Conservation (phyloP, 2,113 vertebrate species). For the Seriola aureovittata region DNA sequence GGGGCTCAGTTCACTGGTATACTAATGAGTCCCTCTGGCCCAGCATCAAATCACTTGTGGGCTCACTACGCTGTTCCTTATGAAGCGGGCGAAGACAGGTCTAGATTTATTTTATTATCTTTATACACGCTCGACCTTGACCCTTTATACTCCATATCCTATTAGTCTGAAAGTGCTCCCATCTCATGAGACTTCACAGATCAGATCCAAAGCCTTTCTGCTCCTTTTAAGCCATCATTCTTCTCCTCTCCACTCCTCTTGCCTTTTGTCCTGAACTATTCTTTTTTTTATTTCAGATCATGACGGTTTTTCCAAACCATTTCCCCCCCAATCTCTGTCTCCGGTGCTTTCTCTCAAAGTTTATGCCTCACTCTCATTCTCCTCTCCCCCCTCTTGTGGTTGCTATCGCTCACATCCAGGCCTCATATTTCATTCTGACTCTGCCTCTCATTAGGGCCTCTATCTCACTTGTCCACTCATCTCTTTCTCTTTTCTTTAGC, state of each 20-base stretch:
- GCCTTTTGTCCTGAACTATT: conserved; percentile 6
- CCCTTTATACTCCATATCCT: conserved; percentile 26
- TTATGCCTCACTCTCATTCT: conserved; percentile 24
- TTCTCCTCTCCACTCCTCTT: conserved; percentile 5
- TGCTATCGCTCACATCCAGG: conserved; percentile 41
- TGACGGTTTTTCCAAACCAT: conserved; percentile 63
- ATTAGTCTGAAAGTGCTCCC: conserved; percentile 34
- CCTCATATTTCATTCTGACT: conserved; percentile 61
- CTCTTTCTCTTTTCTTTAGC: conserved; percentile 24
- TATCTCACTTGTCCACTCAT: conserved; percentile 44
- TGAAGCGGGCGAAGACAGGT: conserved; percentile 7
- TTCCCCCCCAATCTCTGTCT: conserved; percentile 37
- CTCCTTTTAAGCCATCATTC: conserved; percentile 30
- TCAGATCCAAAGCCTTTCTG: conserved; percentile 6
- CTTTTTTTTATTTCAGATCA: conserved; percentile 53
- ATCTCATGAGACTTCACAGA: conserved; percentile 23
- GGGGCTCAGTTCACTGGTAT: not conserved
- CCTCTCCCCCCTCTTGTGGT: conserved; percentile 7
- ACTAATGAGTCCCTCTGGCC: conserved; percentile 33
- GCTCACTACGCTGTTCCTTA: not conserved
- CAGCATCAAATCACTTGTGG: not conserved
- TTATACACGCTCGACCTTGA: conserved; percentile 39
- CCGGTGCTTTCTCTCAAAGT: conserved; percentile 27
- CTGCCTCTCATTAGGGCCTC: conserved; percentile 62
- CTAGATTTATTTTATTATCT: conserved; percentile 35